Conservation (phyloP, 2,888 invertebrate species). For the Trisateles emortualis region DNA sequence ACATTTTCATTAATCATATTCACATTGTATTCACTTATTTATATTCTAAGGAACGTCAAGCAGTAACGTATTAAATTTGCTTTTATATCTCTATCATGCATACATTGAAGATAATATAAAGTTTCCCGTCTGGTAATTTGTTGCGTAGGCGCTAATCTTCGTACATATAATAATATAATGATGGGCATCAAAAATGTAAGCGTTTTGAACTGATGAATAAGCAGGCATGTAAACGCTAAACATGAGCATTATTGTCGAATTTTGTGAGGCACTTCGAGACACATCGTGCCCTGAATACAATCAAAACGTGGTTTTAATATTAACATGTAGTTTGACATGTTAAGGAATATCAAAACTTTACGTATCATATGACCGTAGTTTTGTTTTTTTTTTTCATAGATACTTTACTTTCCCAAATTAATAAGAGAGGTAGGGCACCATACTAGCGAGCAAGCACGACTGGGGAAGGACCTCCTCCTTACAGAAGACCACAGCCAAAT, state of each 20-base stretch:
- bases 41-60: conserved; percentile 28
- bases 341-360: conserved; percentile 1
- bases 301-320: conserved; percentile 20
- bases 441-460: too few species aligned
- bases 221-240: conserved; percentile 41
- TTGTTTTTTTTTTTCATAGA: background rate
- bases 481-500: too few species aligned
- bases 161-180: conserved; percentile 48
- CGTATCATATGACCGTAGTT: background rate
- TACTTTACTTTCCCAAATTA: too few species aligned
- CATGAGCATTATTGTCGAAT: conserved; percentile 24
- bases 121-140: conserved; percentile 66
- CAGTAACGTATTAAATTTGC: conserved; percentile 29
- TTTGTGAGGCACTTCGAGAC: conserved; percentile 15
- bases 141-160: conserved; percentile 69
- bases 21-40: conserved; percentile 29
- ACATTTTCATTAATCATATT: conserved; percentile 46
- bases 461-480: too few species aligned
- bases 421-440: too few species aligned
- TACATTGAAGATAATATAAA: conserved; percentile 59
- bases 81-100: conserved; percentile 41
- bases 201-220: conserved; percentile 57
- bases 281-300: conserved; percentile 47
- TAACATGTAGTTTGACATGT: conserved; percentile 13
- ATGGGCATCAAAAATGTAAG: conserved; percentile 52